phyloP scores from a whole-genome alignment of 2,113 vertebrate species.

The Laticauda laticaudata region DNA sequence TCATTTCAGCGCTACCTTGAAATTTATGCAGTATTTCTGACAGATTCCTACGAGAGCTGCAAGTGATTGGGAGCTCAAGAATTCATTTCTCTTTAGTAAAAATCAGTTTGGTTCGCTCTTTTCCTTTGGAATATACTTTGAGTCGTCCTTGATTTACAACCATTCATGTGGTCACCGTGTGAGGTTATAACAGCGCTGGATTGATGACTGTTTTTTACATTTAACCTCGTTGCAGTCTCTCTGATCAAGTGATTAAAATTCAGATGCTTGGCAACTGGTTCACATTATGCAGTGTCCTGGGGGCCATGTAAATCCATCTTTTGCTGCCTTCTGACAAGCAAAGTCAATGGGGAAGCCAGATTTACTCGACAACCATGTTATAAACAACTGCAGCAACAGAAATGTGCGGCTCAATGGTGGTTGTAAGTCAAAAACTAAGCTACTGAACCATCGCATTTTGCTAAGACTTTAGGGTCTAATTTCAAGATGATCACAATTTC shows the following conservation, averaged over 20 bases:
- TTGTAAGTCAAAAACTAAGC: background rate
- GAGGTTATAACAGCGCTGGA: background rate
- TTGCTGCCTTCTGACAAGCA: background rate
- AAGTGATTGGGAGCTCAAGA: background rate
- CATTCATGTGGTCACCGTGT: background rate
- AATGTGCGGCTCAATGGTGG: background rate
- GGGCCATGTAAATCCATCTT: background rate
- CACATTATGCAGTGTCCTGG: background rate
- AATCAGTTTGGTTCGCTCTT: background rate
- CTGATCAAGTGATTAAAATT: background rate
- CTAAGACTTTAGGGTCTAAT: background rate
- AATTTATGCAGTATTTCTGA: background rate
- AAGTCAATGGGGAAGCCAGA: background rate
- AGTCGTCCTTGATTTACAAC: background rate
- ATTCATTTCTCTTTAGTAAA: background rate
- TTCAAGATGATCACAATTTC: background rate
- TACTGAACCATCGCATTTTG: background rate
- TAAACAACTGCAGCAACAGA: background rate
- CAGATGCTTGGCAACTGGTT: background rate
- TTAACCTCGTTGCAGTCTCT: accelerated
- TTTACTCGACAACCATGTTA: background rate
- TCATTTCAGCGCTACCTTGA: background rate
- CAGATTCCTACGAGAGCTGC: background rate
- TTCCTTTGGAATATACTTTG: background rate
- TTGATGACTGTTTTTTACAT: background rate